These are phyloP conservation scores for pig (Sus scrofa) DNA, from an alignment of 2,113 vertebrate species.

Conservation along the genomic window T2T-Sscrofa CM000820.6:55935001-55935500, in stretches of 20 bases:
- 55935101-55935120: background rate
- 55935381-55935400: background rate
- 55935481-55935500: background rate
- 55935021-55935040: no score
- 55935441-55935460: background rate
- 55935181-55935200: background rate
- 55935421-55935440: background rate
- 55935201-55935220: background rate
- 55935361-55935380: background rate
- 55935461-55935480: background rate
- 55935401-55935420: background rate
- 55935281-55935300: background rate
- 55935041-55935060: background rate
- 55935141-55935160: background rate
- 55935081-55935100: background rate
- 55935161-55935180: background rate
- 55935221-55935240: background rate
- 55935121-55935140: background rate
- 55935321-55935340: background rate
- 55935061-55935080: background rate
- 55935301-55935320: fast-evolving
- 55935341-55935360: background rate
- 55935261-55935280: background rate
- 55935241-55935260: background rate
- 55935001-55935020: no score